Evolutionary conservation across 1,140 invertebrate genomes (phyloP), one percentile per base, ranked within the genome.

Genomic region (Hypothenemus hampei): DNA sequence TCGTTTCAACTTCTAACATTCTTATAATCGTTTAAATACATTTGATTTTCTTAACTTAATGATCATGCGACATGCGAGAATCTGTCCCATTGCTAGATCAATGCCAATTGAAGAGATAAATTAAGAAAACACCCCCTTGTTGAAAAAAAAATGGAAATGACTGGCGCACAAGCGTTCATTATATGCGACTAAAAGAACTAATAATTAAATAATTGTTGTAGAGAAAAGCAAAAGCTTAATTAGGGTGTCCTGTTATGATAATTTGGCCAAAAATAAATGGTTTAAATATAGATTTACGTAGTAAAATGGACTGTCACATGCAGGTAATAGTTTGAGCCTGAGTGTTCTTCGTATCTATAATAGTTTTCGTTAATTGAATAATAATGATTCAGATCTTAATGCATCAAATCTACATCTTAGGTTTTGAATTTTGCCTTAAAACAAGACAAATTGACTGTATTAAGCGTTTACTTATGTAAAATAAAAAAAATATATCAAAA

Each of bases 221-320:
- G 24, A 18, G 45, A 23, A 43, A 49, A 57, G 15, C 10, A 41
- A 22, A 21, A 26, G 41, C 11, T 52, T 46, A 51, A 45, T 39
- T 53, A 47, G 35, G 24, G 47, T 31, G 31, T 23, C 31, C 37
- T 47, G 50, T 31, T 53, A 48, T 48, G 46, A 58, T 58, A 50
- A 48, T 53, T 53, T 37, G 5, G 48, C 57, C 57, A 58, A 52
- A 58, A 58, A 58, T 58, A 58, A 58, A 58, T 21, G 10, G 39
- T 40, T 41, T 58, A 58, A 58, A 58, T 58, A 26, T 58, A 58
- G 57, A 58, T 48, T 58, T 54, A 51, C 48, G 55, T 57, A 57
- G 54, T 43, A 40, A 48, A 54, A 40, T 37, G 15, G 43, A 26
- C 16, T 56, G 53, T 56, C 53, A 41, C 44, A 54, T 11, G 33